Conservation (phyloP, 2,113 vertebrate genomes). For the Globicephala melas region DNA sequence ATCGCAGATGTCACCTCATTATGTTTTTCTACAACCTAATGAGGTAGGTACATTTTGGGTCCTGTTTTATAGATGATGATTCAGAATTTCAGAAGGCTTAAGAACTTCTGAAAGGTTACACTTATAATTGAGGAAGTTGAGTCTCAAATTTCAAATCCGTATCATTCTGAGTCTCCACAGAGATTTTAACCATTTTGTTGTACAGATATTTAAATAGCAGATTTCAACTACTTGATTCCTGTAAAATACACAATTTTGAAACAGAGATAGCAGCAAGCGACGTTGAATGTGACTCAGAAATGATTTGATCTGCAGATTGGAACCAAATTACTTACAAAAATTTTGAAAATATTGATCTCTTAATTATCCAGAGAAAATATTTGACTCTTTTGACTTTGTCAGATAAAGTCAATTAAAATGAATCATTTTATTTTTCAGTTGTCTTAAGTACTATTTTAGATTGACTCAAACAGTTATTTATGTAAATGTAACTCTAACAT, state of each 20-base stretch:
- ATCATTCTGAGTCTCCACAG: not conserved
- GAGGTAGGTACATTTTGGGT: not conserved
- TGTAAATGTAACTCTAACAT: not conserved
- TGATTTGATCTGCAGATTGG: not conserved
- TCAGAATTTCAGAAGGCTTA: not conserved
- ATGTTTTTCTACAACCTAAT: not conserved
- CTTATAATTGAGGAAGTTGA: not conserved
- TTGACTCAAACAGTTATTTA: not conserved
- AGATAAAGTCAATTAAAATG: not conserved
- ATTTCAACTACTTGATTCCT: not conserved
- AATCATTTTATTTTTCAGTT: not conserved
- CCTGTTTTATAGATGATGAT: not conserved
- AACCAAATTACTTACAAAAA: not conserved
- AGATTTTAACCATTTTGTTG: not conserved
- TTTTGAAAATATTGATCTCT: not conserved
- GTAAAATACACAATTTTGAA: not conserved
- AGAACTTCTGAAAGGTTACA: not conserved
- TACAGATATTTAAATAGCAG: not conserved
- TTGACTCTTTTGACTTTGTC: not conserved
- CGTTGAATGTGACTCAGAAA: not conserved
- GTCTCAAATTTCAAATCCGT: conserved; percentile 19
- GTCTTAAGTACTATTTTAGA: not conserved
- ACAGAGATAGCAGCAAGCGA: not conserved
- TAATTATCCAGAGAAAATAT: not conserved
- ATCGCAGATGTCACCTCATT: not conserved